phyloP scores from a whole-genome alignment of 1,140 invertebrate species.

The Brachionus paranguensis region DNA sequence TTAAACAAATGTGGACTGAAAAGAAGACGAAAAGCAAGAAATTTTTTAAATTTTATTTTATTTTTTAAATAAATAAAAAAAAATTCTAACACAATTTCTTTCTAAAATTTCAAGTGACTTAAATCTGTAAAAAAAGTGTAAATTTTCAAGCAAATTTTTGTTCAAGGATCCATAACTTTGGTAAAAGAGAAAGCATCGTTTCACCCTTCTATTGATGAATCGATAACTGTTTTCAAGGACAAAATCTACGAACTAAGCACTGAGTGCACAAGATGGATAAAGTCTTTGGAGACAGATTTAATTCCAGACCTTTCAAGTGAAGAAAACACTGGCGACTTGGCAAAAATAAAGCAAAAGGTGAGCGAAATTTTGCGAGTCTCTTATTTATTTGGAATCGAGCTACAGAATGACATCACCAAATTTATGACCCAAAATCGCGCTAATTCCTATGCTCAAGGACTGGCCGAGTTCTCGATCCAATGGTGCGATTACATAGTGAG shows the following conservation, averaged over 20 bases:
- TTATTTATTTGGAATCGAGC: conserved; percentile 4
- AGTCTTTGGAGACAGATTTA: conserved; percentile 10
- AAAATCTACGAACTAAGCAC: background rate
- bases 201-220: conserved; percentile 14
- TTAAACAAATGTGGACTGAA: too few relatives aligned
- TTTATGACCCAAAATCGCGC: background rate
- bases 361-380: background rate
- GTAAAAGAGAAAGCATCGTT: conserved; percentile 28
- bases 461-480: background rate
- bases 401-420: background rate
- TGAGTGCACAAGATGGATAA: background rate
- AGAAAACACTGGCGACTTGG: background rate
- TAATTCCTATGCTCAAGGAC: background rate
- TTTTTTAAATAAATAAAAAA: too few relatives aligned
- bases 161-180: background rate
- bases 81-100: too few relatives aligned
- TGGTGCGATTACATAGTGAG: conserved; percentile 33
- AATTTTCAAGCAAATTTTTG: background rate
- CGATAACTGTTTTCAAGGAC: conserved; percentile 22
- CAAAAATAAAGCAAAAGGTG: background rate
- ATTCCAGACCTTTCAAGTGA: background rate
- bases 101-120: too few relatives aligned
- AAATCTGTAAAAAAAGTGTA: too few relatives aligned
- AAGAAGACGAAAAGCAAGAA: too few relatives aligned
- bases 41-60: too few relatives aligned